phyloP scores from a whole-genome alignment of 2,113 vertebrate genomes.

The Heloderma charlesbogerti region DNA sequence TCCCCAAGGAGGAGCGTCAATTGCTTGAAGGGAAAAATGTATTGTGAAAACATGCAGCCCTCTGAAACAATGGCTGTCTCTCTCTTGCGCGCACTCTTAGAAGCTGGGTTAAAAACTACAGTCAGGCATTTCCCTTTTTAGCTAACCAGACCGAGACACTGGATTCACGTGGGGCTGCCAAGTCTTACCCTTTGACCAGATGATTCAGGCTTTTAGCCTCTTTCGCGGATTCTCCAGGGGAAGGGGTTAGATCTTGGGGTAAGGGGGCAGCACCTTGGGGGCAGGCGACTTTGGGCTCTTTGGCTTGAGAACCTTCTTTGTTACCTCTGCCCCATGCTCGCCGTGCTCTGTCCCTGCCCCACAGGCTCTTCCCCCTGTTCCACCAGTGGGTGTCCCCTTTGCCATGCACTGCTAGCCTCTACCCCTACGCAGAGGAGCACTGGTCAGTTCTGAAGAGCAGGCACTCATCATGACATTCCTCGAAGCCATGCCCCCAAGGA shows the following conservation, averaged over 20 bases:
- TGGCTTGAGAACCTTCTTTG: background rate
- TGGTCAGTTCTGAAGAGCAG: no score
- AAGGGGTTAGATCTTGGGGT: background rate
- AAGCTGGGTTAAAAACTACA: background rate
- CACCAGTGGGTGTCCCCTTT: no score
- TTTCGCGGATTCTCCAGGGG: background rate
- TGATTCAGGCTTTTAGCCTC: background rate
- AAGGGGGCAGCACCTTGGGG: background rate
- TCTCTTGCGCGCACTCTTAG: slow-evolving; percentile 5
- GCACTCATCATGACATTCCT: no score
- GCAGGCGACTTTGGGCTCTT: background rate
- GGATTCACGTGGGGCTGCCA: slow-evolving; percentile 2
- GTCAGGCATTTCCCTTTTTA: background rate
- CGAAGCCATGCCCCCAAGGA: no score
- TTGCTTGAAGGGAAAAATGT: slow-evolving; percentile 49
- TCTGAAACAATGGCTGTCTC: slow-evolving; percentile 46
- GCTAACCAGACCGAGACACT: background rate
- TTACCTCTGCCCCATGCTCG: background rate
- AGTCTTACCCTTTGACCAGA: background rate
- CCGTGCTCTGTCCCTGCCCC: background rate
- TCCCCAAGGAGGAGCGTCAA: slow-evolving; percentile 69
- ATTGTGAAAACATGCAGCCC: slow-evolving; percentile 55
- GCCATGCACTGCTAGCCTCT: no score
- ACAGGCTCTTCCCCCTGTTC: no score
- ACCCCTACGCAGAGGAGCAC: no score